These are phyloP conservation scores for Enteromius mattozi DNA, from an alignment of 2,797 vertebrate genomes.

Conservation along the genomic window DNA sequence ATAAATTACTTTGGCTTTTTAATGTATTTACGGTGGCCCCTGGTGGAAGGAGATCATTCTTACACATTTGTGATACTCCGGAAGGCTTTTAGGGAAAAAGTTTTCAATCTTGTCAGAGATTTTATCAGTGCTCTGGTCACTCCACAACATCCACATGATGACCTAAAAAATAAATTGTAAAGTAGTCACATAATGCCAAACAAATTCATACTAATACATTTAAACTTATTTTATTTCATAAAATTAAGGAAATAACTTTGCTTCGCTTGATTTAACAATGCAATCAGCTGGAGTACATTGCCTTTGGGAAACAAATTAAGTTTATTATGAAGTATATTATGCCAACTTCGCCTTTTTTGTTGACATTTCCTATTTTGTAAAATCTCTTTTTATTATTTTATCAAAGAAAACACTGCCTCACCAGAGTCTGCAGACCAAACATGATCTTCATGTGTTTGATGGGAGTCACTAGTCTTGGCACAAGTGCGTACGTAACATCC, in stretches of 20 bases:
- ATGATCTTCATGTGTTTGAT: conserved; percentile 83
- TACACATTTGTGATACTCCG: conserved; percentile 72
- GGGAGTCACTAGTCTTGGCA: conserved; percentile 71
- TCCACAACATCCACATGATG: conserved; percentile 76
- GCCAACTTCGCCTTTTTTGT: background rate
- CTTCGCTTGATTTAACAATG: background rate
- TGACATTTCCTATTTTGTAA: background rate
- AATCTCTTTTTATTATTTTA: background rate
- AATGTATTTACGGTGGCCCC: conserved; percentile 31
- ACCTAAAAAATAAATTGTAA: conserved; percentile 62
- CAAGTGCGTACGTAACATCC: conserved; percentile 65
- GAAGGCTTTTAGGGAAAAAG: conserved; percentile 72
- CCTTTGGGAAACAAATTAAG: background rate
- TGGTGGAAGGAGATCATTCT: conserved; percentile 65
- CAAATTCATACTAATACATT: background rate
- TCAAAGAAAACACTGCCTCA: conserved; percentile 45
- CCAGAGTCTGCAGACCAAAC: conserved; percentile 81
- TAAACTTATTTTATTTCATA: background rate
- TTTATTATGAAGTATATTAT: background rate
- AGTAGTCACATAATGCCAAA: background rate
- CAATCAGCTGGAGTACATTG: background rate
- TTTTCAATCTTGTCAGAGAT: conserved; percentile 68
- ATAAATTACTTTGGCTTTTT: background rate
- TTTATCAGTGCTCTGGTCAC: conserved; percentile 58
- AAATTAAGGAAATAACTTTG: background rate